These are phyloP conservation scores for Meloidogyne chitwoodi DNA, from an alignment of 1,140 invertebrate species.

Conservation along the genomic window DNA sequence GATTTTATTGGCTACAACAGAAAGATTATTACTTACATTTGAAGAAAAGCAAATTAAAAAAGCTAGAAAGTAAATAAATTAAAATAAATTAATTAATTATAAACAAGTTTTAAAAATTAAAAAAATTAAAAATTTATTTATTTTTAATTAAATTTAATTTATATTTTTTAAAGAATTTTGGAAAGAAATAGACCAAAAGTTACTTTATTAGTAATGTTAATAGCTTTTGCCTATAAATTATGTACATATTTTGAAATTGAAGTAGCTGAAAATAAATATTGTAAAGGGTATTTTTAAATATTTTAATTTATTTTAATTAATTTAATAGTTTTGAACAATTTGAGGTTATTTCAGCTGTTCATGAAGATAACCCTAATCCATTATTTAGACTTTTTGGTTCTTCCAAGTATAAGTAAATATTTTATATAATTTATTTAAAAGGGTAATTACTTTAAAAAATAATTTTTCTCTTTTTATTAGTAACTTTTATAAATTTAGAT, in stretches of 20 bases:
- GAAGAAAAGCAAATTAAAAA: slow-evolving; percentile 28
- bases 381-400: not conserved
- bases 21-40: slow-evolving; percentile 55
- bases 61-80: slow-evolving; percentile 42
- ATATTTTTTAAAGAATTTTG: slow-evolving; percentile 35
- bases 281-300: slow-evolving; percentile 37
- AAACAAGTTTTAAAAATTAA: slow-evolving; percentile 8
- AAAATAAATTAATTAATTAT: slow-evolving; percentile 6
- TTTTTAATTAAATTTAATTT: no score
- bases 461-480: no score
- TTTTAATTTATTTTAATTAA: not conserved
- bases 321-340: slow-evolving; percentile 16
- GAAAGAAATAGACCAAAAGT: slow-evolving; percentile 48
- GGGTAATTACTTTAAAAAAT: no score
- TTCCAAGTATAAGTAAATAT: not conserved
- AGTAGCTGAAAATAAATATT: slow-evolving; percentile 43
- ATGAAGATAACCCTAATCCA: not conserved
- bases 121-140: not conserved
- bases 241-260: slow-evolving; percentile 55
- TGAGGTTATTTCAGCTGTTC: slow-evolving; percentile 36
- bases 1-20: slow-evolving; percentile 52
- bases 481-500: no score
- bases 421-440: not conserved
- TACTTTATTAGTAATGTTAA: slow-evolving; percentile 32
- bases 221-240: slow-evolving; percentile 49